Conservation (phyloP, 1,140 invertebrate genomes). For the Drosophila ironensis region DNA sequence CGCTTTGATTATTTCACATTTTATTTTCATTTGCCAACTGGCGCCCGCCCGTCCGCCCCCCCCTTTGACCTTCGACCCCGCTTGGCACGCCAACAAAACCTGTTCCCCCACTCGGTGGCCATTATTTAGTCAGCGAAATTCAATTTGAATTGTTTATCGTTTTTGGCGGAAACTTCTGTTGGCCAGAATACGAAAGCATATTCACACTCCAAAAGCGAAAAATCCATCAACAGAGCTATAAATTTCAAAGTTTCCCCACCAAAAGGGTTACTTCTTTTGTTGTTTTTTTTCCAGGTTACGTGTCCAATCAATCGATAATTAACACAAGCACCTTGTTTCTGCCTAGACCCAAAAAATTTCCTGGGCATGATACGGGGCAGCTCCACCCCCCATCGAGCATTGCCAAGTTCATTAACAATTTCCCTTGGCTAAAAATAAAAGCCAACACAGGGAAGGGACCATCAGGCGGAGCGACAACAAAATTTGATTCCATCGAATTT, state of each 20-base stretch:
- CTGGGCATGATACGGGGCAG: too few species aligned
- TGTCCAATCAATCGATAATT: too few species aligned
- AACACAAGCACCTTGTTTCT: too few species aligned
- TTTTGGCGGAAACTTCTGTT: slow-evolving; percentile 1
- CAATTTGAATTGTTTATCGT: slow-evolving; percentile 34
- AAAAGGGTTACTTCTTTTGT: too few species aligned
- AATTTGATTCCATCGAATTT: slow-evolving; percentile 9
- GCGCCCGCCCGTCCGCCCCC: neutral
- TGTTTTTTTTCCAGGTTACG: too few species aligned
- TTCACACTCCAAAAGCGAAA: too few species aligned
- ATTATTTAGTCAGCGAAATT: slow-evolving; percentile 31
- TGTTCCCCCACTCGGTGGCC: neutral
- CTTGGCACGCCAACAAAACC: too few species aligned
- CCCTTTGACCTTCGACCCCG: slow-evolving; percentile 11
- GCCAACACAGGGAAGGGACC: neutral
- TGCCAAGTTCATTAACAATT: neutral
- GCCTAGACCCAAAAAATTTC: too few species aligned
- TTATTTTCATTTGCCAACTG: slow-evolving; percentile 44
- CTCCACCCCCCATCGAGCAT: too few species aligned
- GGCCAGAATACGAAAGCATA: neutral
- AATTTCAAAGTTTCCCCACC: too few species aligned
- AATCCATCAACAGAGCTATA: too few species aligned
- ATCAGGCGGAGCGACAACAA: too few species aligned
- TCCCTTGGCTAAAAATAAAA: neutral
- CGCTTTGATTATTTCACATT: slow-evolving; percentile 71